Base-by-base conservation (phyloP, 2,113 vertebrate genomes). In the Trematocara nigrifrons region DNA sequence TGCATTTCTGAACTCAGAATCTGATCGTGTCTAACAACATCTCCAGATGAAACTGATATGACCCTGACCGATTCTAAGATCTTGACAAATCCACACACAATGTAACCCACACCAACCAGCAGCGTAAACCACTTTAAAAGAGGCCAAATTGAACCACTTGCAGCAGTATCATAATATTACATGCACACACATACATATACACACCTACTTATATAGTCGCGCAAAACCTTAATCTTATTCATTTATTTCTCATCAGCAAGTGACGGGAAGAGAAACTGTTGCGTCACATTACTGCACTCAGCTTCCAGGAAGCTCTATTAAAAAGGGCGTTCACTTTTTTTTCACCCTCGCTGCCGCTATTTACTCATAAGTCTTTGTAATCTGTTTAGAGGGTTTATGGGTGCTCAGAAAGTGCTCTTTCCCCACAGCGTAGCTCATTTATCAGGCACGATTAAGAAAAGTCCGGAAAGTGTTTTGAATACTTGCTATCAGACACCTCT, bases 351-450 rank as follows among this genome's bases (percentile, higher is more conserved):
- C 86, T 79, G 87, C 90, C 61, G 88, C 90, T 92, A 93, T 95
- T 95, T 96, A 94, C 90, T 91, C 89, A 89, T 89, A 94, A 90
- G 85, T 93, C 91, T 93, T 84, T 87, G 93, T 94, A 96, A 96
- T 96, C 89, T 89, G 83, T 94, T 96, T 95, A 96, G 89, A 82
- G 88, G 56, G 91, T 84, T 94, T 92, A 89, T 81, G 91, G 93
- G 71, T 85, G 92, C 89, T 88, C 91, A 86, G 91, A 94, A 94
- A 95, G 93, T 93, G 94, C 92, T 93, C 90, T 91, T 91, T 90
- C 88, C 90, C 82, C 87, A 29, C 79, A 45, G 87, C 45, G 5
- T 35, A 16, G 83, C 91, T 92, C 93, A 93, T 95, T 95, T 92
- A 93, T 95, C 93, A 94, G 90, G 88, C 10, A 53, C 86, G 94